Conservation (phyloP, 1,140 invertebrate species). For the Octopus sinensis region DNA sequence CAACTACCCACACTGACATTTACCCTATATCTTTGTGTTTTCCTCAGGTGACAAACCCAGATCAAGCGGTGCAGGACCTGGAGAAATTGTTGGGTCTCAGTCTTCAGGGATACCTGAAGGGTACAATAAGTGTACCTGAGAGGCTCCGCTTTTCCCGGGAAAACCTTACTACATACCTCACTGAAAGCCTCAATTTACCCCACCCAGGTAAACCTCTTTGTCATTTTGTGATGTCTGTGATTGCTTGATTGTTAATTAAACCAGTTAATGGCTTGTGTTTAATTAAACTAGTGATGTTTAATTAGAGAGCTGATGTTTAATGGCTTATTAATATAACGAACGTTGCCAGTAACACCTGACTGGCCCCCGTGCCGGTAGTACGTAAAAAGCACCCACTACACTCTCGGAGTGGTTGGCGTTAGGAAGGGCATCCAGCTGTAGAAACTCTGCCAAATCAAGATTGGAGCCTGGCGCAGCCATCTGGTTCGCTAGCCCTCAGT, state of each 20-base stretch:
- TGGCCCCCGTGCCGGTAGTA: too few species aligned
- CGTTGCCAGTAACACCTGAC: too few species aligned
- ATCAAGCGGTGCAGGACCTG: constrained; percentile 49
- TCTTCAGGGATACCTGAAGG: constrained; percentile 38
- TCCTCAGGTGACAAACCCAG: constrained; percentile 34
- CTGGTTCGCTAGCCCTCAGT: too few species aligned
- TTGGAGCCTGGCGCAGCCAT: too few species aligned
- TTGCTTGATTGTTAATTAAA: neutral
- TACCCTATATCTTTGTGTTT: neutral
- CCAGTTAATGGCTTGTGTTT: too few species aligned
- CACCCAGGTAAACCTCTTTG: constrained; percentile 24
- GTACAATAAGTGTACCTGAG: constrained; percentile 43
- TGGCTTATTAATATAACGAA: too few species aligned
- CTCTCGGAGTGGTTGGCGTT: too few species aligned
- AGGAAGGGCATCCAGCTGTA: too few species aligned
- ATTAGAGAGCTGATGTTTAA: too few species aligned
- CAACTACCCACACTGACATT: neutral
- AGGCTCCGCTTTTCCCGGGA: constrained; percentile 35
- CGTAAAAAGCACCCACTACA: too few species aligned
- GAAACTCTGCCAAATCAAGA: too few species aligned
- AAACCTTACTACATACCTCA: constrained; percentile 41
- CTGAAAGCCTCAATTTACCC: constrained; percentile 29
- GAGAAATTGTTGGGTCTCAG: constrained; percentile 45
- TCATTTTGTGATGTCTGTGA: neutral
- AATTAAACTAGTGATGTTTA: too few species aligned